phyloP scores from a whole-genome alignment of 2,797 vertebrate species.

The Siniperca scherzeri region DNA sequence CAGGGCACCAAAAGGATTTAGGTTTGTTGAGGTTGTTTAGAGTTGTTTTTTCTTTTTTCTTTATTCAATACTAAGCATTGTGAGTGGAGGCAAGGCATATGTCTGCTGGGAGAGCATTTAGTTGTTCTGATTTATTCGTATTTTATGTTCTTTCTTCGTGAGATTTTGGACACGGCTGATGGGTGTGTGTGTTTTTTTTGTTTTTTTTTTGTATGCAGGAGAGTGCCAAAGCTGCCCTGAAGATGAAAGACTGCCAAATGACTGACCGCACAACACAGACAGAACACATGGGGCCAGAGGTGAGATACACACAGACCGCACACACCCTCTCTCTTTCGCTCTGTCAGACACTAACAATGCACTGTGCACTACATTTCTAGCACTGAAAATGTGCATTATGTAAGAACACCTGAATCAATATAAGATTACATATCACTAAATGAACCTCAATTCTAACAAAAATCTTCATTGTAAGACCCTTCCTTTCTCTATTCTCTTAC shows the following conservation, averaged over 20 bases:
- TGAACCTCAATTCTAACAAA: conserved; percentile 10
- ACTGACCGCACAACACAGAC: conserved; percentile 97
- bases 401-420: conserved; percentile 4
- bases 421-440: conserved; percentile 24
- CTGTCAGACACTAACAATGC: conserved; percentile 26
- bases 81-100: conserved; percentile 18
- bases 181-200: conserved; percentile 31
- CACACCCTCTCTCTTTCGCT: conserved; percentile 7
- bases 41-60: neutral
- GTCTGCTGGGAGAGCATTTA: conserved; percentile 52
- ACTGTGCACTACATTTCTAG: conserved; percentile 20
- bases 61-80: conserved; percentile 11
- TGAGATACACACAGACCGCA: conserved; percentile 84
- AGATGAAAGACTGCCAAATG: conserved; percentile 89
- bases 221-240: conserved; percentile 90
- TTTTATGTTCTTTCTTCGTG: conserved; percentile 64
- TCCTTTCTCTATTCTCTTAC: conserved; percentile 17
- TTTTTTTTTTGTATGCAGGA: conserved; percentile 88
- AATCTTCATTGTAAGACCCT: conserved; percentile 13
- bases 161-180: conserved; percentile 52
- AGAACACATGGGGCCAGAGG: conserved; percentile 92
- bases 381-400: conserved; percentile 40
- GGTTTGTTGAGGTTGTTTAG: conserved; percentile 22
- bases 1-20: conserved; percentile 11
- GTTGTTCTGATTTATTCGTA: conserved; percentile 53